Evolutionary conservation across 30 jellyfish, hydroid and myxozoan species (phyloP).

Genomic region (Sanderia malayensis): DNA sequence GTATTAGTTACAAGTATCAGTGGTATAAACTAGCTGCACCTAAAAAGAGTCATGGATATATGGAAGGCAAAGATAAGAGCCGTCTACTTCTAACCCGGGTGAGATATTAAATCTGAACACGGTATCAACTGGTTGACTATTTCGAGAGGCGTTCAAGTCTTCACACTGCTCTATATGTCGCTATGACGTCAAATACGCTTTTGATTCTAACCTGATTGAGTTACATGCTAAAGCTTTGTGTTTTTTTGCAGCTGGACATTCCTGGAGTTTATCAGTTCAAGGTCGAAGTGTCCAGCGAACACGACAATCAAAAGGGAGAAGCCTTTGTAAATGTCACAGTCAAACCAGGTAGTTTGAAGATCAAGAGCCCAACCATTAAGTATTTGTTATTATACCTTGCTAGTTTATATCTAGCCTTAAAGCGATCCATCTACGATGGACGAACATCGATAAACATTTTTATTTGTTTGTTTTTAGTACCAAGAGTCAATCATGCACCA

Average conservation of each 20-base stretch:
- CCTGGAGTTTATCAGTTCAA: slow-evolving; percentile 91
- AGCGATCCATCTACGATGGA: too few relatives aligned
- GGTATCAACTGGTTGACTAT: too few relatives aligned
- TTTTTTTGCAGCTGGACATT: slow-evolving; percentile 77
- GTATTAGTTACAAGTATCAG: slow-evolving; percentile 65
- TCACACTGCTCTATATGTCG: too few relatives aligned
- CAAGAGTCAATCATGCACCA: slow-evolving; percentile 92
- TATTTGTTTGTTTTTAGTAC: slow-evolving; percentile 50
- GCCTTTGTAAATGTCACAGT: slow-evolving; percentile 90
- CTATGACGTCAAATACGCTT: too few relatives aligned
- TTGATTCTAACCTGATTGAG: too few relatives aligned
- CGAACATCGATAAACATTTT: too few relatives aligned
- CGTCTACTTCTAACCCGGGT: slow-evolving; percentile 72
- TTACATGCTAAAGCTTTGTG: too few relatives aligned
- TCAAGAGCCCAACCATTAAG: too few relatives aligned
- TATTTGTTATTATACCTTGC: too few relatives aligned
- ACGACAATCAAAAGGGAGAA: slow-evolving; percentile 65
- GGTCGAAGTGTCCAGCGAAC: slow-evolving; percentile 53
- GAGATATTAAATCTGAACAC: background rate
- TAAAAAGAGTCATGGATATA: slow-evolving; percentile 82
- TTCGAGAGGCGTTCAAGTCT: too few relatives aligned
- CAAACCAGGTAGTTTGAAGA: slow-evolving; percentile 57
- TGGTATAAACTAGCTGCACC: slow-evolving; percentile 96
- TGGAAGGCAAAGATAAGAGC: slow-evolving; percentile 89
- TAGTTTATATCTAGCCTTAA: too few relatives aligned